A percentile compares a stretch with the other conserved stretches of the same genome.
phyloP scores from a whole-genome alignment of 2,113 vertebrate genomes.

The Bombycilla garrulus region DNA sequence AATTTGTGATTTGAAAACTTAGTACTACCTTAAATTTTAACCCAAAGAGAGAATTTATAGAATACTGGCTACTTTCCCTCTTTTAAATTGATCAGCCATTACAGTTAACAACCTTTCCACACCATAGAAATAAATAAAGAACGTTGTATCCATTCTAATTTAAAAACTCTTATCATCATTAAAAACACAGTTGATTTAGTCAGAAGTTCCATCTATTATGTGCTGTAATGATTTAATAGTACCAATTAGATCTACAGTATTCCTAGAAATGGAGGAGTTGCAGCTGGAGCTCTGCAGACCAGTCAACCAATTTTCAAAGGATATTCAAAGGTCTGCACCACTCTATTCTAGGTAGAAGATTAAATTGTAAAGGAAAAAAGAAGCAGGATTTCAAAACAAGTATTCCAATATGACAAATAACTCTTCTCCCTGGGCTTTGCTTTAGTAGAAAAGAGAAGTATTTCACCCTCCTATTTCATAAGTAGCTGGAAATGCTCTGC shows the following conservation, averaged over 20 bases:
- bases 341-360: background rate
- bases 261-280: slow-evolving; percentile 55
- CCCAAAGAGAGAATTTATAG: background rate
- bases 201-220: slow-evolving; percentile 58
- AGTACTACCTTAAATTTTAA: slow-evolving; percentile 31
- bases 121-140: slow-evolving; percentile 25
- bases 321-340: slow-evolving; percentile 3
- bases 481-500: slow-evolving; percentile 38
- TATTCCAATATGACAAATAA: slow-evolving; percentile 1
- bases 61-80: background rate
- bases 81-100: slow-evolving; percentile 26
- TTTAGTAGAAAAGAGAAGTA: slow-evolving; percentile 32
- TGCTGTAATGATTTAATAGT: slow-evolving; percentile 57
- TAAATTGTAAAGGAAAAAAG: slow-evolving; percentile 15
- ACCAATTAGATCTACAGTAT: slow-evolving; percentile 50
- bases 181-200: slow-evolving; percentile 52
- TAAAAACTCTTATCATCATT: slow-evolving; percentile 57
- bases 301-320: slow-evolving; percentile 19
- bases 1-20: background rate
- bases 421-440: background rate
- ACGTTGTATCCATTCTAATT: slow-evolving; percentile 43
- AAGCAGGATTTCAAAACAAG: slow-evolving; percentile 24
- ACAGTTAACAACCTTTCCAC: slow-evolving; percentile 25
- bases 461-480: background rate
- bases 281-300: slow-evolving; percentile 45